phyloP scores from a whole-genome alignment of 2,113 vertebrate species.

The Hiodon alosoides region DNA sequence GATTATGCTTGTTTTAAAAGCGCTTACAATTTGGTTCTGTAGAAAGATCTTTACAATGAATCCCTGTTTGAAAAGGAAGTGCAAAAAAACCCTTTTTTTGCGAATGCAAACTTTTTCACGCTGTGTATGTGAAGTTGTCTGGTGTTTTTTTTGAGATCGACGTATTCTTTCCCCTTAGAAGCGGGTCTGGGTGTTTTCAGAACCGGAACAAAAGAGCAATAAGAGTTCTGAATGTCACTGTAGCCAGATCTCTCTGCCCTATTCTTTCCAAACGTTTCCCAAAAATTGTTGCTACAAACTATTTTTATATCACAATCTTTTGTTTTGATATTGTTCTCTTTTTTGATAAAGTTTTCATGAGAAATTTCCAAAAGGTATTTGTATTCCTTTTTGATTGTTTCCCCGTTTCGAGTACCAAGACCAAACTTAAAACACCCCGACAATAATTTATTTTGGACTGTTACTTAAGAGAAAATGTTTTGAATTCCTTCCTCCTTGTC shows the following conservation, averaged over 20 bases:
- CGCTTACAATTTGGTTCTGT: slow-evolving; percentile 1
- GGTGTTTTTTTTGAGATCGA: too few relatives aligned
- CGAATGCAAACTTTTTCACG: too few relatives aligned
- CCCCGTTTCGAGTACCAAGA: slow-evolving; percentile 52
- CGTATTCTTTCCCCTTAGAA: not conserved
- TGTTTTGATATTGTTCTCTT: slow-evolving; percentile 55
- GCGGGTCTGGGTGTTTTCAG: not conserved
- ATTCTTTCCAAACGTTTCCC: too few relatives aligned
- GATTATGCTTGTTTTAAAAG: slow-evolving; percentile 15
- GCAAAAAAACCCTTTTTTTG: too few relatives aligned
- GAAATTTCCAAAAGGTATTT: slow-evolving; percentile 45
- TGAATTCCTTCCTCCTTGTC: slow-evolving; percentile 23
- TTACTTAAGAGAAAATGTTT: not conserved
- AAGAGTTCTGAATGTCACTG: not conserved
- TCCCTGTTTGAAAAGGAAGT: not conserved
- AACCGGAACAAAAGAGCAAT: not conserved
- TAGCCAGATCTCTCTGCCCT: too few relatives aligned
- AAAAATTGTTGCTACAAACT: slow-evolving; percentile 23
- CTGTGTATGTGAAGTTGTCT: too few relatives aligned
- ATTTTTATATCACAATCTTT: slow-evolving; percentile 57
- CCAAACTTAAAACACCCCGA: slow-evolving; percentile 42
- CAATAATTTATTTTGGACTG: too few relatives aligned
- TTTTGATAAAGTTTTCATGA: slow-evolving; percentile 64
- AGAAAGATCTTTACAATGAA: slow-evolving; percentile 18
- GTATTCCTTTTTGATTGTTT: slow-evolving; percentile 49